A percentile compares a stretch with the other conserved stretches of the same genome.
Conservation (phyloP, 1,140 invertebrate genomes). For the Apocrypta bakeri region DNA sequence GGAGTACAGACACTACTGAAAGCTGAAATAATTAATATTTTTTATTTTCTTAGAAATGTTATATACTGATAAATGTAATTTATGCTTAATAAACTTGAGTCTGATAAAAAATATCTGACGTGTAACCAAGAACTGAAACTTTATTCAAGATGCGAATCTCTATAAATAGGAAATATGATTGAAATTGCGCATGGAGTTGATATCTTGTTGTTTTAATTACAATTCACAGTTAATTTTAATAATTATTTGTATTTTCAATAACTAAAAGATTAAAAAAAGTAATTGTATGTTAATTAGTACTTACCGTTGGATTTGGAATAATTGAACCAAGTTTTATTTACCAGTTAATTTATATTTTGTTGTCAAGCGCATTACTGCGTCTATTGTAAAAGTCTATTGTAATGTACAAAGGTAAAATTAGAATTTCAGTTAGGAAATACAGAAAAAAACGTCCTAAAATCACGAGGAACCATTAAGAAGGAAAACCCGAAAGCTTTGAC, state of each 20-base stretch:
- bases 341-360: no score
- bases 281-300: background rate
- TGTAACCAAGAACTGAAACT: constrained; percentile 5
- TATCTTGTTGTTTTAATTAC: background rate
- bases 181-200: constrained; percentile 17
- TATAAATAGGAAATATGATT: constrained; percentile 4
- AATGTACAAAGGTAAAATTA: no score
- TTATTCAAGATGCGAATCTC: background rate
- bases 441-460: no score
- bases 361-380: no score
- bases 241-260: background rate
- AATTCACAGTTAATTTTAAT: background rate
- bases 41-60: constrained; percentile 44
- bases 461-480: no score
- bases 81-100: constrained; percentile 45
- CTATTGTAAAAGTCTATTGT: no score
- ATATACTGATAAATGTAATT: constrained; percentile 42
- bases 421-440: no score
- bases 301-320: background rate
- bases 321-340: background rate
- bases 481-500: background rate
- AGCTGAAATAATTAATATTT: constrained; percentile 40
- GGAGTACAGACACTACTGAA: constrained; percentile 22
- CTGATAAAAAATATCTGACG: constrained; percentile 26
- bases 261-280: no score